These are phyloP conservation scores for Orussus abietinus DNA, from an alignment of 1,140 invertebrate genomes.

Conservation along the genomic window DNA sequence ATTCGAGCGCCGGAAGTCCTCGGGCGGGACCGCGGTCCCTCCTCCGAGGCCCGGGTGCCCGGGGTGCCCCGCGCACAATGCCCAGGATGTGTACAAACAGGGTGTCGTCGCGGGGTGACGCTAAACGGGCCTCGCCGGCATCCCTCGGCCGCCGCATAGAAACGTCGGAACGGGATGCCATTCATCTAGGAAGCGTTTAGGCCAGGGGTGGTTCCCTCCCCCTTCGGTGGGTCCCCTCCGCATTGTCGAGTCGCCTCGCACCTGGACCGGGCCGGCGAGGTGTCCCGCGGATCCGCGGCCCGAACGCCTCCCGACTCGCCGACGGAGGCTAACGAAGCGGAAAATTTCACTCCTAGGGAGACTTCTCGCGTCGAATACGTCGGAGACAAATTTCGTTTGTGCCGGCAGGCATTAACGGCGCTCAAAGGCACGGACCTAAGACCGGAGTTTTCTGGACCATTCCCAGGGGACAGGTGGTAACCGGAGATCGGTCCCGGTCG, in stretches of 20 bases:
- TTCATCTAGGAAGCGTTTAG: conserved; percentile 35
- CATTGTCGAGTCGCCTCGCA: conserved; percentile 23
- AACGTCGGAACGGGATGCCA: conserved; percentile 23
- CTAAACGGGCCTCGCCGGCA: conserved; percentile 34
- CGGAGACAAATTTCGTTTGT: conserved; percentile 53
- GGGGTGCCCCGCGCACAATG: conserved; percentile 40
- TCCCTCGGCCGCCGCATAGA: conserved; percentile 27
- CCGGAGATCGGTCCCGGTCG: conserved; percentile 20
- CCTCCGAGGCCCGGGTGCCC: conserved; percentile 14
- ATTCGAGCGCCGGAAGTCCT: too few species aligned
- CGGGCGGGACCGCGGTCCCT: too few species aligned
- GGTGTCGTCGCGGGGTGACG: conserved; percentile 39
- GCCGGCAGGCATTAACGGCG: conserved; percentile 10
- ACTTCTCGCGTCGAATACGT: conserved; percentile 47
- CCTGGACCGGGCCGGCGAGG: conserved; percentile 5
- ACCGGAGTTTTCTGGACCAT: conserved; percentile 21
- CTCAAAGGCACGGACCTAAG: conserved; percentile 11
- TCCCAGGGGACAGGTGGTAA: conserved; percentile 43
- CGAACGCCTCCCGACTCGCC: conserved; percentile 21
- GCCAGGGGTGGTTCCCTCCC: conserved; percentile 27
- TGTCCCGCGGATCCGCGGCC: conserved; percentile 12
- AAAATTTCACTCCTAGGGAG: conserved; percentile 37
- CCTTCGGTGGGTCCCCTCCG: conserved; percentile 17
- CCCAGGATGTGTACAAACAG: conserved; percentile 56
- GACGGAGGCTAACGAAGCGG: conserved; percentile 39